These are phyloP conservation scores for Ovibos moschatus DNA, from an alignment of 2,113 vertebrate genomes.

Conservation along the genomic window DNA sequence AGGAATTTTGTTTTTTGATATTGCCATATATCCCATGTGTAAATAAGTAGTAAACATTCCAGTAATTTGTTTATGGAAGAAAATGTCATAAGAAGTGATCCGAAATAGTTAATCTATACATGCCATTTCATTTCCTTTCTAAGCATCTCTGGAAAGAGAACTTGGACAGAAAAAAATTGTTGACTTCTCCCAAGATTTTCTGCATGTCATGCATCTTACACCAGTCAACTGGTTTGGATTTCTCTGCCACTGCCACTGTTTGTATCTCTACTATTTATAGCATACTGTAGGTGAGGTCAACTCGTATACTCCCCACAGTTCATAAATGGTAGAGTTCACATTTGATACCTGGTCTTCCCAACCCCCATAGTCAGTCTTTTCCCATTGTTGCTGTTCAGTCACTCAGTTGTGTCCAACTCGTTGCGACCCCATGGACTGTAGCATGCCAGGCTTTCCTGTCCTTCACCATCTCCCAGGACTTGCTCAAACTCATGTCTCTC, in stretches of 20 bases:
- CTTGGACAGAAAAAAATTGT: too few relatives aligned
- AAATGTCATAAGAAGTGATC: not conserved
- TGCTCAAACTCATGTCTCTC: not conserved
- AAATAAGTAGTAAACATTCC: not conserved
- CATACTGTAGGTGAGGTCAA: not conserved
- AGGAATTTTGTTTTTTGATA: not conserved
- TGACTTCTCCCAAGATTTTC: not conserved
- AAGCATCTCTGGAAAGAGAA: not conserved
- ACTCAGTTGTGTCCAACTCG: not conserved
- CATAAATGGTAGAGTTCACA: not conserved
- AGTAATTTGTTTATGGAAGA: not conserved
- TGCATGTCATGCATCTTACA: not conserved
- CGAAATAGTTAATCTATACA: not conserved
- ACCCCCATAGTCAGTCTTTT: not conserved
- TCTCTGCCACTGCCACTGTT: not conserved
- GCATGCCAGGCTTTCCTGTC: not conserved
- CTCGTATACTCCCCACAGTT: not conserved
- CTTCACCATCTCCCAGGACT: not conserved
- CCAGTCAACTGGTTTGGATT: not conserved
- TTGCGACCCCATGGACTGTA: not conserved
- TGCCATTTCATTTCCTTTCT: not conserved
- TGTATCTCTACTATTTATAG: accelerated
- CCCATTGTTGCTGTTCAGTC: not conserved
- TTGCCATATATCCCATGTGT: not conserved
- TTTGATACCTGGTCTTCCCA: not conserved